Evolutionary conservation across 1,140 invertebrate species (phyloP).

Genomic region (Mamestra configurata): DNA sequence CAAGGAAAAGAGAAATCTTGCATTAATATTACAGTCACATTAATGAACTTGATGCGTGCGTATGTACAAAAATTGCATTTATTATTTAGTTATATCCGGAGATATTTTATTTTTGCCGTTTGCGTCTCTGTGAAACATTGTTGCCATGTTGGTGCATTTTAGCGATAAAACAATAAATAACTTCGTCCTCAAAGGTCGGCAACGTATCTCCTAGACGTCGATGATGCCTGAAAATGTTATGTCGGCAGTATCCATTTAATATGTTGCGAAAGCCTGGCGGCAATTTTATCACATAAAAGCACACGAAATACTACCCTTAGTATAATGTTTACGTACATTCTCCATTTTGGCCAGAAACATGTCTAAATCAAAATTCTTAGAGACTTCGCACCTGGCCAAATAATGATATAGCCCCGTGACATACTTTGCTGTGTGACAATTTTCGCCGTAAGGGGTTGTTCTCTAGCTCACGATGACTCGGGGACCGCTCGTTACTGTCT

Average conservation of each 20-base stretch:
- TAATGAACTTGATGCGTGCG: neutral
- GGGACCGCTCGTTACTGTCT: constrained; percentile 84
- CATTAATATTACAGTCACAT: constrained; percentile 28
- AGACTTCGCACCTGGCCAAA: constrained; percentile 62
- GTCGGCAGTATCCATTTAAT: too few relatives aligned
- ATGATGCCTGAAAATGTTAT: too few relatives aligned
- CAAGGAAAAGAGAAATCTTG: constrained; percentile 13
- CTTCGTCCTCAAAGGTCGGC: too few relatives aligned
- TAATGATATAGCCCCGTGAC: constrained; percentile 82
- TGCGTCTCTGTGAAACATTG: too few relatives aligned
- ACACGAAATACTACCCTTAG: too few relatives aligned
- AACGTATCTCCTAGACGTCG: too few relatives aligned
- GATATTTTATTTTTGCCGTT: neutral
- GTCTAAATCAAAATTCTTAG: constrained; percentile 30
- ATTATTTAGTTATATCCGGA: neutral
- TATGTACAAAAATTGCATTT: neutral
- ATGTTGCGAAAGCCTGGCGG: too few relatives aligned
- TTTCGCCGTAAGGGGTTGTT: constrained; percentile 81
- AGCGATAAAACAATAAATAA: too few relatives aligned
- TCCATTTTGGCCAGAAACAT: constrained; percentile 4
- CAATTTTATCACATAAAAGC: too few relatives aligned
- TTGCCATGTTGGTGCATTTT: too few relatives aligned
- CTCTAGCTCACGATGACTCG: constrained; percentile 77
- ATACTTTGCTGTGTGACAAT: constrained; percentile 83
- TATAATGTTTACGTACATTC: too few relatives aligned